Base-by-base conservation (phyloP, 1,140 invertebrate genomes). In the Aphaenogaster ashmeadi region DNA sequence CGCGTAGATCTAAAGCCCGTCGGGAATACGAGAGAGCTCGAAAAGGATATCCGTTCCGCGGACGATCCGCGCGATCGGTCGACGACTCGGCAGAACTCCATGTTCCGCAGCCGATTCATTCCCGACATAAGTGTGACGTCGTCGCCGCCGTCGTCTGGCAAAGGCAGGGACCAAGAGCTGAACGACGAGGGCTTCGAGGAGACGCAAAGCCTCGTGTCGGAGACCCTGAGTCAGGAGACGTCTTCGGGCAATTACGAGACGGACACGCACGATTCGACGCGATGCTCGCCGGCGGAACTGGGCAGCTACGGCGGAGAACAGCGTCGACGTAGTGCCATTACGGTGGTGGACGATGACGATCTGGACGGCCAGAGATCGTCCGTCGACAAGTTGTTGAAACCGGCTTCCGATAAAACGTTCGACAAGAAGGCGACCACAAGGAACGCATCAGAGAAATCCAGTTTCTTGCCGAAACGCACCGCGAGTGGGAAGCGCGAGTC, bases 111-210 rank as follows among this genome's bases (percentile, higher is more conserved):
- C 4, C 80, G 64, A 36, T 96, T 95, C 60, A 94, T 95, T 21
- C 94, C 96, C 0, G 95, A 96, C 50, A 95, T 96, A 15, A 94
- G 88, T 79, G 93, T 96, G 0, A 92, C 95, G 9, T 89, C 93
- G 2, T 90, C 94, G 4, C 88, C 94, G 1, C 52, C 74, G 0
- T 21, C 81, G 0, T 62, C 75, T 0, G 83, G 72, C 0, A 96
- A 89, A 93, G 92, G 94, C 54, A 96, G 96, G 15, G 97, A 97
- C 81, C 96, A 97, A 87, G 97, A 98, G 88, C 92, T 98, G 58
- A 97, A 98, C 89, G 98, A 99, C 92, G 98, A 98, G 96, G 98
- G 98, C 9, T 98, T 98, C 92, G 98, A 99, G 93, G 98, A 98
- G 95, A 98, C 98, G 0, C 98, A 98, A 88, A 98, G 97, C 89